Percentiles rank a stretch among this genome's conserved stretches.
These are phyloP conservation scores for Scopus umbretta DNA, from an alignment of 2,113 vertebrate species.

Conservation along the genomic window DNA sequence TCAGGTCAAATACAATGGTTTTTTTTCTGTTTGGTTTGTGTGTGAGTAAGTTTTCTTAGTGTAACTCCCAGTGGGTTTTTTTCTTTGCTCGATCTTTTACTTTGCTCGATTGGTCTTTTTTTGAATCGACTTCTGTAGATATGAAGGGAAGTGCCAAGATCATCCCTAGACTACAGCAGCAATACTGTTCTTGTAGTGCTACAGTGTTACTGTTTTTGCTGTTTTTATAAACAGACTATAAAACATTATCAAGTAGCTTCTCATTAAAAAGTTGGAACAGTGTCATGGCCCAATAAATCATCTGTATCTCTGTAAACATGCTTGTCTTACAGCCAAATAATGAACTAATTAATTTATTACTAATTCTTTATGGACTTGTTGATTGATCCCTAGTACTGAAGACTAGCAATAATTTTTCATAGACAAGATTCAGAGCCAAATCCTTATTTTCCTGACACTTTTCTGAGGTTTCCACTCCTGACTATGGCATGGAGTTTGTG, in stretches of 20 bases:
- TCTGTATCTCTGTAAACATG: no score
- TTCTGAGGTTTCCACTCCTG: background rate
- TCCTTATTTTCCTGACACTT: background rate
- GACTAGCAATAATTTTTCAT: no score
- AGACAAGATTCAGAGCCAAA: background rate
- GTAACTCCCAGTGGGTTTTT: background rate
- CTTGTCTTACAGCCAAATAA: background rate
- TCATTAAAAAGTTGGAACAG: background rate
- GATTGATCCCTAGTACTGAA: background rate
- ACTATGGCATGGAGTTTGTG: fast-evolving
- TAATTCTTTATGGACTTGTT: background rate
- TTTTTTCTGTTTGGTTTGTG: background rate
- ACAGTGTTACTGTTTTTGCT: fast-evolving
- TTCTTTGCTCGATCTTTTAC: no score
- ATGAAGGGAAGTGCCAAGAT: background rate
- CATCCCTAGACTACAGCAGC: background rate
- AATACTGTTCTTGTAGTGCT: no score
- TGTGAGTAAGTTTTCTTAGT: background rate
- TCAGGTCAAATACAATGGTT: background rate
- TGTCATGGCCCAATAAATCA: background rate
- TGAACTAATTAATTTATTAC: background rate
- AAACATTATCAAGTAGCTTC: background rate
- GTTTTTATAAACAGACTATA: background rate
- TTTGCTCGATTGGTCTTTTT: no score
- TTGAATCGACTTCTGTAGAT: background rate